A percentile compares a stretch with the other conserved stretches of the same genome.
Conservation (phyloP, 2,888 invertebrate species). For the Oligia latruncula region DNA sequence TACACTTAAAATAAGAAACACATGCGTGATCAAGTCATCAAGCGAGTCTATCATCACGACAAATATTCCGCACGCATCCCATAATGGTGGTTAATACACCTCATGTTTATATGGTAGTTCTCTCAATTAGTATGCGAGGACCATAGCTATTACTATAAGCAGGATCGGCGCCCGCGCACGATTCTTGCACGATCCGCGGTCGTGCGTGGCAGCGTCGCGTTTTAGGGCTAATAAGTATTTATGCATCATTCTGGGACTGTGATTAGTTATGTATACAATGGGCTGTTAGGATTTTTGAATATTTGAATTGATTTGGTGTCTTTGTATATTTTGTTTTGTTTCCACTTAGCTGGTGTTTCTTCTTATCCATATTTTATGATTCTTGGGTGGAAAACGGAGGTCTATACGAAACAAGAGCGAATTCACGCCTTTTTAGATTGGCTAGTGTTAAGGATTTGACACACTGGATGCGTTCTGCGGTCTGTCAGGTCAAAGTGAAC, state of each 20-base stretch:
- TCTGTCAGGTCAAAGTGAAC: too few species aligned
- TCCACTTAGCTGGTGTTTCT: background rate
- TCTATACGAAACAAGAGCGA: too few species aligned
- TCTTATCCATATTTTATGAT: background rate
- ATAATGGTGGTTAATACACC: constrained; percentile 53
- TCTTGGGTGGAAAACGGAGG: background rate
- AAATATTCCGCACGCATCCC: constrained; percentile 52
- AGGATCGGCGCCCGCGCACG: constrained; percentile 37
- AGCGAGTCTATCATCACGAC: constrained; percentile 39
- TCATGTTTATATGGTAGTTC: constrained; percentile 56
- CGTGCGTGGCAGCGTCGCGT: constrained; percentile 40
- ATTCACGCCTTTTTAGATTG: too few species aligned
- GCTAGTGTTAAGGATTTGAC: too few species aligned
- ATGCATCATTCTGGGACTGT: constrained; percentile 36
- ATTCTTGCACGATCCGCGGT: constrained; percentile 55
- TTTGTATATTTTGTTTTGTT: constrained; percentile 6
- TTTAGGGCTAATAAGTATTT: constrained; percentile 51
- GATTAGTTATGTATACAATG: constrained; percentile 31
- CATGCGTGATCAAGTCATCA: constrained; percentile 54
- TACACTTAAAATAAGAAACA: constrained; percentile 18
- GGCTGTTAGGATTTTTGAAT: constrained; percentile 14
- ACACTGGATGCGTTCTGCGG: too few species aligned
- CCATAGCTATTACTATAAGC: constrained; percentile 44
- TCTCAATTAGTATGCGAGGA: constrained; percentile 57
- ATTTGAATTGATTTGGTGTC: constrained; percentile 5